These are phyloP conservation scores for Platysteira castanea DNA, from an alignment of 2,113 vertebrate genomes.

Conservation along the genomic window DNA sequence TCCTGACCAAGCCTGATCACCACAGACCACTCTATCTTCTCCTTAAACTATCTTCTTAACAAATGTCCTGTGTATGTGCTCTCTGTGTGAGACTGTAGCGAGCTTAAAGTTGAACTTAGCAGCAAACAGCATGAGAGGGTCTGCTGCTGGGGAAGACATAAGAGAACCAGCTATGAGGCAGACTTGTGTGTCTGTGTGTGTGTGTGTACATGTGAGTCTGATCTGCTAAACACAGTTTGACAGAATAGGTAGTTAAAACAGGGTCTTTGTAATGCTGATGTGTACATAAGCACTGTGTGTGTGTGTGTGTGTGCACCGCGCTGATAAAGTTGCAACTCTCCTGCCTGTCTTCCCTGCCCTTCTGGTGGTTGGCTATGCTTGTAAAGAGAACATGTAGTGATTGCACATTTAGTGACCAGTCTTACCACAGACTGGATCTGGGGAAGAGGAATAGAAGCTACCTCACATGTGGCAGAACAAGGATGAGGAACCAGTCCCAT, in stretches of 20 bases:
- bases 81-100: background rate
- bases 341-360: no score
- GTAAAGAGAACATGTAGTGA: rapidly evolving
- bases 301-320: no score
- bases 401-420: rapidly evolving
- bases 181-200: background rate
- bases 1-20: background rate
- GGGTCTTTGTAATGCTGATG: background rate
- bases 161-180: background rate
- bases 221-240: background rate
- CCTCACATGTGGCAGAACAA: background rate
- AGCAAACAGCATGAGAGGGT: background rate
- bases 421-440: background rate
- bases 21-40: background rate
- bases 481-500: background rate
- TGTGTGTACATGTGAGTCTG: no score
- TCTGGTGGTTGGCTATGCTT: background rate
- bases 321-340: background rate
- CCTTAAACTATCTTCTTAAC: background rate
- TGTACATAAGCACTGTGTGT: background rate
- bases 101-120: background rate
- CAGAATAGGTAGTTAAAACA: background rate
- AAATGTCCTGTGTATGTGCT: background rate
- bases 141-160: background rate
- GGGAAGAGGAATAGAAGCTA: background rate